Base-by-base conservation (phyloP, 1,140 invertebrate species). In the Daktulosphaira vitifoliae region DNA sequence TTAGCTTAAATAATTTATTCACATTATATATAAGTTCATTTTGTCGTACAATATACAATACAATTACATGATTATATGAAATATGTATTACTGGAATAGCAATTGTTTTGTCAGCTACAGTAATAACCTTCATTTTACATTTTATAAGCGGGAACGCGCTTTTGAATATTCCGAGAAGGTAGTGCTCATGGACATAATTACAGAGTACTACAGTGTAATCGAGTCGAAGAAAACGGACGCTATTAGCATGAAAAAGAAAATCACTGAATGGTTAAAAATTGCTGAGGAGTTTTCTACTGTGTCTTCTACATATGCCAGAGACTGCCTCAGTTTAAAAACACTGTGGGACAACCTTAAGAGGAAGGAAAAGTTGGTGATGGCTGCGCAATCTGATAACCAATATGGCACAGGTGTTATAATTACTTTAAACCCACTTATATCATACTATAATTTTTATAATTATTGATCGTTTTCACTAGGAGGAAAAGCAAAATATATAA, bases 371-470 rank as follows among this genome's bases (percentile, higher is more conserved):
- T 7, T 50, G 48, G 48, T 25, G n/a, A 3, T 16, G 5, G 33
- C 33, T 51, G 8, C 23, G 1, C 25, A n/a, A 50, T 22, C 48
- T n/a, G 48, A 50, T n/a, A 50, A 50, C 16, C 0, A 7, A 50
- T 50, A 50, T 50, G 48, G 48, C 22, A 50, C 48, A 50, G 48
- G 48, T 50, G n/a, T 50, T 50, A 50, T 50, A 26, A 37, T 37
- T 7, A 7, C 15, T n/a, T 3, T 1, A n/a, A n/a, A 50, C 22
- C 25, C 15, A 33, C 26, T 29, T 51, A 51, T 5, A 50, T 50
- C 22, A 50, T 50, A 25, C 25, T 48, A 48, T n/a, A 48, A 23
- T 33, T 5, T 33, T 18, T 18, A 15, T 33, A 16, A 52, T 33
- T 18, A 26, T 52, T 2, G 25, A 26, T 26, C 22, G 0, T 50